Conservation (phyloP, 2,113 vertebrate genomes). For the Melanerpes aurifrons region DNA sequence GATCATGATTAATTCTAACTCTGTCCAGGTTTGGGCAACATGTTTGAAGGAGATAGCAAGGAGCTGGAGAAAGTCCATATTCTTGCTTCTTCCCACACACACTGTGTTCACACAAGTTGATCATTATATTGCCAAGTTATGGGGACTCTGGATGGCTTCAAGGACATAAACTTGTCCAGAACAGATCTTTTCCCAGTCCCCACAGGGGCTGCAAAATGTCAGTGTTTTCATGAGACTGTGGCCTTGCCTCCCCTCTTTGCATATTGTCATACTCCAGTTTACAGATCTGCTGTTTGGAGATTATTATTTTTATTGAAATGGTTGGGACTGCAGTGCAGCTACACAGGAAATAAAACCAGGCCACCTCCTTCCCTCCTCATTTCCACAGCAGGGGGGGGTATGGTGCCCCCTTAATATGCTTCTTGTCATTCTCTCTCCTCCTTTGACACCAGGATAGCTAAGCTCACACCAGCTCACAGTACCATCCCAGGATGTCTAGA, state of each 20-base stretch:
- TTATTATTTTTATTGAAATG: conserved; percentile 51
- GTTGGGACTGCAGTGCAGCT: background rate
- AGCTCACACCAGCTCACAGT: background rate
- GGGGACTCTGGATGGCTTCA: conserved; percentile 24
- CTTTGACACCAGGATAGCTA: background rate
- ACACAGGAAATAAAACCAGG: conserved; percentile 59
- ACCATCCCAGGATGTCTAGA: background rate
- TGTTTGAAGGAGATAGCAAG: background rate
- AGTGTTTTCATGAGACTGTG: conserved; percentile 25
- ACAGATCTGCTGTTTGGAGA: conserved; percentile 44
- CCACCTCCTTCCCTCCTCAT: background rate
- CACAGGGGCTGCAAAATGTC: conserved; percentile 38
- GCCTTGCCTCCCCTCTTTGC: background rate
- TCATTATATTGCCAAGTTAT: conserved; percentile 3
- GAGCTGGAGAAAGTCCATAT: background rate
- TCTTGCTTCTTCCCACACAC: background rate
- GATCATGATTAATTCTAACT: background rate
- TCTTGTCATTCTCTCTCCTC: background rate
- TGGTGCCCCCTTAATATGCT: background rate
- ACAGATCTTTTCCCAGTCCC: background rate
- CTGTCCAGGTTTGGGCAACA: background rate
- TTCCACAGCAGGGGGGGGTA: background rate
- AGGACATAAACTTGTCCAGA: background rate
- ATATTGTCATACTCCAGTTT: conserved; percentile 11
- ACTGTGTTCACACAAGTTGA: background rate